These are phyloP conservation scores for Phrynocephalus guinanensis DNA, from an alignment of 2,797 vertebrate genomes.

Conservation along the genomic window DNA sequence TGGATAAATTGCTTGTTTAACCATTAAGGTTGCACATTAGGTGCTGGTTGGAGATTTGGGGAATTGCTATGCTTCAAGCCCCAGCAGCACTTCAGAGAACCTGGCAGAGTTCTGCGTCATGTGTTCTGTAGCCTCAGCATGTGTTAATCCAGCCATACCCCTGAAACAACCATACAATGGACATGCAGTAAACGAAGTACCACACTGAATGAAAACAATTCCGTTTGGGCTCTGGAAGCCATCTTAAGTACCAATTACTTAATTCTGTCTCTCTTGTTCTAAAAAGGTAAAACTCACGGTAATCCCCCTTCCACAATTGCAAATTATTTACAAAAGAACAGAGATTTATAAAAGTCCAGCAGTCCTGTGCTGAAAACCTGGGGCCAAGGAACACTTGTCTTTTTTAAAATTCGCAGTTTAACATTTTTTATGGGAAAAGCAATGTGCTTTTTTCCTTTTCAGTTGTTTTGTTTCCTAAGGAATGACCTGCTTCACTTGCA, in stretches of 20 bases:
- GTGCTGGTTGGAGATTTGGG: too few relatives aligned
- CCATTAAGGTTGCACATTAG: too few relatives aligned
- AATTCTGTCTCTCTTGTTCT: constrained; percentile 34
- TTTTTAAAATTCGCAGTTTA: background rate
- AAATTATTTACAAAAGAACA: constrained; percentile 9
- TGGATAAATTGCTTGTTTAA: background rate
- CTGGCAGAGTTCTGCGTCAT: too few relatives aligned
- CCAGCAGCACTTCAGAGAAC: too few relatives aligned
- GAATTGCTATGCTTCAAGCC: too few relatives aligned
- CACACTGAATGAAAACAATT: background rate
- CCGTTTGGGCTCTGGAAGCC: background rate
- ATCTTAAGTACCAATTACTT: constrained; percentile 9
- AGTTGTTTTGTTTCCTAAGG: constrained; percentile 7
- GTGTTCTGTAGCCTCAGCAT: too few relatives aligned
- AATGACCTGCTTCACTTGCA: background rate
- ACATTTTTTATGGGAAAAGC: background rate
- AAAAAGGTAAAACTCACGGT: background rate
- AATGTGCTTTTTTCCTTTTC: background rate
- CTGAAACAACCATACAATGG: background rate
- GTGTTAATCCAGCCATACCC: too few relatives aligned
- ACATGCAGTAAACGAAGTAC: background rate
- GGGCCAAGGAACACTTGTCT: constrained; percentile 30
- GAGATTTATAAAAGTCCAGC: constrained; percentile 21
- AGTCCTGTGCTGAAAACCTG: constrained; percentile 37
- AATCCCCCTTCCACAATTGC: background rate